Conservation (phyloP, 2,888 invertebrate genomes). For the Mechanitis messenoides region DNA sequence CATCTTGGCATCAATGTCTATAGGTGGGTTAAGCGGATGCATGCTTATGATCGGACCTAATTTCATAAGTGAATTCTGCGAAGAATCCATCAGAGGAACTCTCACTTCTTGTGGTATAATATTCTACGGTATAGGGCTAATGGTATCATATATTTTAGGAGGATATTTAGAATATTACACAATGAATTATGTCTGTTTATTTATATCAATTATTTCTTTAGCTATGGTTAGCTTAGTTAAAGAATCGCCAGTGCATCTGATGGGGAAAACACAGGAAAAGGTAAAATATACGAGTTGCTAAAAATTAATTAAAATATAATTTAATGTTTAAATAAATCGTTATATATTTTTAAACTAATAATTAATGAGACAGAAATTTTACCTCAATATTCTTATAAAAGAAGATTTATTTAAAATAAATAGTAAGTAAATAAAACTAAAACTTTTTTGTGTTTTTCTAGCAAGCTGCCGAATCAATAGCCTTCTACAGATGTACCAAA, state of each 20-base stretch:
- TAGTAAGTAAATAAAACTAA: background rate
- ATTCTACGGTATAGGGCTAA: conserved; percentile 36
- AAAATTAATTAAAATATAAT: too few species aligned
- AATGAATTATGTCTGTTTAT: conserved; percentile 46
- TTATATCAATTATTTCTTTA: conserved; percentile 38
- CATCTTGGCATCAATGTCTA: conserved; percentile 43
- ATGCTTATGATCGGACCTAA: conserved; percentile 44
- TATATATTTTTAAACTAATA: too few species aligned
- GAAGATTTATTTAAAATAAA: too few species aligned
- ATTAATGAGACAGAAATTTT: too few species aligned
- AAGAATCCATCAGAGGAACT: conserved; percentile 39
- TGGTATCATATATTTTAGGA: conserved; percentile 45
- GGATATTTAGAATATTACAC: conserved; percentile 44
- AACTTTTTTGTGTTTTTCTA: conserved; percentile 28
- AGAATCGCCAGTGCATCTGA: conserved; percentile 43
- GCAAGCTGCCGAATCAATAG: conserved; percentile 53
- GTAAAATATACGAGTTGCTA: conserved; percentile 33
- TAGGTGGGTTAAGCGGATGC: conserved; percentile 49
- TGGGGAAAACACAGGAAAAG: conserved; percentile 38
- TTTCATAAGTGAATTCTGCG: conserved; percentile 40
- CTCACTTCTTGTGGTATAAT: conserved; percentile 37
- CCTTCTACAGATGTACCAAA: conserved; percentile 45
- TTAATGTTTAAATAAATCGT: too few species aligned
- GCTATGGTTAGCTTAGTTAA: conserved; percentile 39
- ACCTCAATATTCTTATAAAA: too few species aligned